Evolutionary conservation across 2,113 vertebrate genomes (phyloP), one percentile per base, ranked within the genome.

Genomic region (Oryzias celebensis): DNA sequence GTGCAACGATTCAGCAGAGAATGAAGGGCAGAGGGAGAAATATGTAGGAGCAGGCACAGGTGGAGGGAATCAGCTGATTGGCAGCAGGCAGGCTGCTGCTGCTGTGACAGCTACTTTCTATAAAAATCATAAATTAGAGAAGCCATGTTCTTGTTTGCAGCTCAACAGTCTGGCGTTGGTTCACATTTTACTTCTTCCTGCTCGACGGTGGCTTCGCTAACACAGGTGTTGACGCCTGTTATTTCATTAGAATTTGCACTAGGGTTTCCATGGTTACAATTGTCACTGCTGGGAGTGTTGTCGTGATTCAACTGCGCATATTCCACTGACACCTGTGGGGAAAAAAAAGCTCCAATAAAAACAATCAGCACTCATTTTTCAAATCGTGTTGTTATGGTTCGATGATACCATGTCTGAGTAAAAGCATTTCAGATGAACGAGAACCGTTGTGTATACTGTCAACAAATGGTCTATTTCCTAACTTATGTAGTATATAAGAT

Each of bases 261-360:
- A n/a, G 51, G 62, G 54, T 62, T 62, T 14, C 15, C 52, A 18
- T 76, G 69, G 54, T 75, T 67, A 66, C 59, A 4, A 0, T 60
- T 62, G 42, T 71, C 65, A 15, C 45, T n/a, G 5, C 58, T 68
- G 18, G 58, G 75, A 62, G 51, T 23, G 0, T 50, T 45, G 14
- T 88, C 82, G 20, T 68, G 81, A 75, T 88, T 91, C 66, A 90
- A 77, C 66, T 91, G 81, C 13, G 74, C 89, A 10, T 91, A 91
- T 70, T 91, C 87, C 62, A 91, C 67, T 2, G 85, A 74, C 2
- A 55, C 84, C 78, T 91, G 85, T 54, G 48, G 5, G 10, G 65
- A 48, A 74, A 10, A 43, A 0, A 4, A 66, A 2, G 41, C 15
- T 51, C 6, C 23, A 7, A 28, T 52, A 16, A 45, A 53, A 26